A percentile compares a stretch with the other conserved stretches of the same genome.
Conservation (phyloP, 1,140 invertebrate genomes). For the Cephus cinctus region DNA sequence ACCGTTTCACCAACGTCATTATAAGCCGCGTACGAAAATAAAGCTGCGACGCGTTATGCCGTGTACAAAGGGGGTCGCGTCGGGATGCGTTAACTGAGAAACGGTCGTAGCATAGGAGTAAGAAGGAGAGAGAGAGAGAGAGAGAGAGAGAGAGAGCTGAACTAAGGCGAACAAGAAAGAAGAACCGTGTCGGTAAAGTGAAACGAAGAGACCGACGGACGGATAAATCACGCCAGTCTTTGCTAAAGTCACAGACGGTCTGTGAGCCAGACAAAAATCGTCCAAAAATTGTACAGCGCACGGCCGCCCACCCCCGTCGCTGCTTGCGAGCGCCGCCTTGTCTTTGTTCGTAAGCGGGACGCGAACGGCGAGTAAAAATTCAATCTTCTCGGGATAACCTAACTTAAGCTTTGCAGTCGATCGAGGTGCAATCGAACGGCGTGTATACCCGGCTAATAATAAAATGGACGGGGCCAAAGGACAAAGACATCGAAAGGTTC, state of each 20-base stretch:
- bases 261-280: constrained; percentile 41
- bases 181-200: constrained; percentile 8
- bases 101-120: no score
- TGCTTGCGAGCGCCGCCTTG: no score
- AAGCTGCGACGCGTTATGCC: constrained; percentile 10
- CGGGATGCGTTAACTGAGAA: no score
- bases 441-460: no score
- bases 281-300: constrained; percentile 29
- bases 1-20: constrained; percentile 30
- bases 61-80: no score
- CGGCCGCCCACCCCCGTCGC: constrained; percentile 28
- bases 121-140: constrained; percentile 3
- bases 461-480: no score
- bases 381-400: no score
- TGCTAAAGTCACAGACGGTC: constrained; percentile 21
- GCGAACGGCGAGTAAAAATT: no score
- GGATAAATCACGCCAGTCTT: constrained; percentile 36
- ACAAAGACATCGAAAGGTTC: constrained; percentile 7
- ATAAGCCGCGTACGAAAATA: constrained; percentile 34
- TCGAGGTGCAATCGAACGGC: no score
- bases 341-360: no score
- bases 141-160: constrained; percentile 2
- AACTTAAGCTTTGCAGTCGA: no score
- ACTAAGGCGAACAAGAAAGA: background rate
- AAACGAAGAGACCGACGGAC: constrained; percentile 22